A percentile compares a stretch with the other conserved stretches of the same genome.
These are phyloP conservation scores for Bursaphelenchus mucronatus DNA, from an alignment of 1,140 invertebrate species.

Conservation along the genomic window DNA sequence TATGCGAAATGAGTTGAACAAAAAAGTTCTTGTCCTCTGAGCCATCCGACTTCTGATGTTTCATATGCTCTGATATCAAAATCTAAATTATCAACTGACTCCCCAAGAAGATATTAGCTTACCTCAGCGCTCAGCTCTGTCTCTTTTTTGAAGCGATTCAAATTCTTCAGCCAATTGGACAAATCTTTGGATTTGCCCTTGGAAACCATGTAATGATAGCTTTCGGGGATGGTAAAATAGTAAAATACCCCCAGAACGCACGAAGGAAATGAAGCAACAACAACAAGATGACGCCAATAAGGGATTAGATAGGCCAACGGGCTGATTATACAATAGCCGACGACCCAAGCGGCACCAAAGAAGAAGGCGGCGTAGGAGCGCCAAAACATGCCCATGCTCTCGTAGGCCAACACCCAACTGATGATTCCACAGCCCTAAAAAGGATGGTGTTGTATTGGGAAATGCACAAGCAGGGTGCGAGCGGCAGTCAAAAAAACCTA, in stretches of 20 bases:
- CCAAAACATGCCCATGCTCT: constrained; percentile 39
- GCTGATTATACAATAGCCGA: constrained; percentile 40
- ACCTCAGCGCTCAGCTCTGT: constrained; percentile 16
- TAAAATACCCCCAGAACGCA: constrained; percentile 9
- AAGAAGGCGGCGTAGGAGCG: constrained; percentile 48
- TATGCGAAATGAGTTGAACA: constrained; percentile 1
- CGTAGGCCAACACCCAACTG: constrained; percentile 53
- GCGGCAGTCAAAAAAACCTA: too few relatives aligned
- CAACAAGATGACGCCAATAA: constrained; percentile 31
- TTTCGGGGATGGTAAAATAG: constrained; percentile 13
- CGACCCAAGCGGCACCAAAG: constrained; percentile 51
- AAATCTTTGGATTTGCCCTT: constrained; percentile 22
- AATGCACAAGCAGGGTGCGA: too few relatives aligned
- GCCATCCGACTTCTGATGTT: constrained; percentile 5
- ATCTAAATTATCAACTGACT: not conserved
- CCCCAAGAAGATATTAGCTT: constrained; percentile 14
- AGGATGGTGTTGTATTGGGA: too few relatives aligned
- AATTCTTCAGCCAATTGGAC: not conserved
- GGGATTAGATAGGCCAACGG: constrained; percentile 38
- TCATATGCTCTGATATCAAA: constrained; percentile 18
- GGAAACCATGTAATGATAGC: constrained; percentile 17
- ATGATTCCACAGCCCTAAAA: constrained; percentile 43
- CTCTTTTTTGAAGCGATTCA: constrained; percentile 10
- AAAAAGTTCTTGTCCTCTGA: constrained; percentile 16
- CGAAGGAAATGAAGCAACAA: constrained; percentile 17